Percentiles rank a stretch among this genome's conserved stretches.
These are phyloP conservation scores for Lissocephala sabroskyi DNA, from an alignment of 2,888 invertebrate genomes.

Conservation along the genomic window DNA sequence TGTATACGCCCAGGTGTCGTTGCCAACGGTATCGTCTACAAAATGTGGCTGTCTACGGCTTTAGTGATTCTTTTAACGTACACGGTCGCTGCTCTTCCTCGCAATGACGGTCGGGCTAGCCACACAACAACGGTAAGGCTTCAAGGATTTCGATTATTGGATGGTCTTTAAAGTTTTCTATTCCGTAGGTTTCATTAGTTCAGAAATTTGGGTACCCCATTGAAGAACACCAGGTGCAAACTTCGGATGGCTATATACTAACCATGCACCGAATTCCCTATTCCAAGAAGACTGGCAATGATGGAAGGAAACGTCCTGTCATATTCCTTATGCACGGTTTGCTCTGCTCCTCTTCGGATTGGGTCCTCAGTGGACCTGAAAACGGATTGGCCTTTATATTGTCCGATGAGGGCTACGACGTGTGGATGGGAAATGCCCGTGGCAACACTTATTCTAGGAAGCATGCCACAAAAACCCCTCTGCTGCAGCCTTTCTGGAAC, in stretches of 20 bases:
- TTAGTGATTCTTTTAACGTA: background rate
- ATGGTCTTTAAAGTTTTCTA: background rate
- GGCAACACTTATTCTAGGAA: slow-evolving; percentile 60
- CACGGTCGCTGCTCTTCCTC: slow-evolving; percentile 28
- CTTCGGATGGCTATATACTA: slow-evolving; percentile 62
- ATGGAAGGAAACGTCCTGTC: slow-evolving; percentile 34
- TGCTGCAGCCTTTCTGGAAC: slow-evolving; percentile 52
- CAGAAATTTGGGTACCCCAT: slow-evolving; percentile 49
- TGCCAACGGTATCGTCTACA: slow-evolving; percentile 7
- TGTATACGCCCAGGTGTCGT: too few species aligned
- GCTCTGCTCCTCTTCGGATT: slow-evolving; percentile 63
- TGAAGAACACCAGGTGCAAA: slow-evolving; percentile 76
- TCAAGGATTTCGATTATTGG: background rate
- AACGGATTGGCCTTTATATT: slow-evolving; percentile 53
- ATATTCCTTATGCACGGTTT: slow-evolving; percentile 62
- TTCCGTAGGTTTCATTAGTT: slow-evolving; percentile 28
- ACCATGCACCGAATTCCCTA: slow-evolving; percentile 65
- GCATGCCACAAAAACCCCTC: slow-evolving; percentile 39
- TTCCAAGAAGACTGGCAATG: slow-evolving; percentile 32
- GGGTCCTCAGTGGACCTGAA: slow-evolving; percentile 50
- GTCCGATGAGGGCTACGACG: slow-evolving; percentile 60
- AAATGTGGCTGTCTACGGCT: background rate
- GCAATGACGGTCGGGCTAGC: slow-evolving; percentile 31
- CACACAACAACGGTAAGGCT: slow-evolving; percentile 49
- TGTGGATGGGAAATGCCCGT: slow-evolving; percentile 65